Evolutionary conservation across 2,888 invertebrate species (phyloP).

Genomic region (Troides helena): DNA sequence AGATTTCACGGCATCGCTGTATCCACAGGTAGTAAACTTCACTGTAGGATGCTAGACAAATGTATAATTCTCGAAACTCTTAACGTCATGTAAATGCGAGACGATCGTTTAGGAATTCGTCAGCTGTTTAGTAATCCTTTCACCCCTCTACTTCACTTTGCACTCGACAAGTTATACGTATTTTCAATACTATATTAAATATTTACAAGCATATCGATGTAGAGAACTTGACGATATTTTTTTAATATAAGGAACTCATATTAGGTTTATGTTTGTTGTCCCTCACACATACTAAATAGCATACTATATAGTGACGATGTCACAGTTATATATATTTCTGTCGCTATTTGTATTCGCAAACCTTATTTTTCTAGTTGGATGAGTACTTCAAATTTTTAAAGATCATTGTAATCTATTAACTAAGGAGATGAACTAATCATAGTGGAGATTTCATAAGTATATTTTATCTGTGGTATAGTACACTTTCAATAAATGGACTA

Average conservation of each 20-base stretch:
- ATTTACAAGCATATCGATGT: not conserved
- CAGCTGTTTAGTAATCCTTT: constrained; percentile 71
- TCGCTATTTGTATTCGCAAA: no score
- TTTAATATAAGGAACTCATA: not conserved
- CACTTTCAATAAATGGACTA: no score
- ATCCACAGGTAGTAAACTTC: constrained; percentile 22
- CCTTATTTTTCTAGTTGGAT: no score
- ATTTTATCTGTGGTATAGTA: no score
- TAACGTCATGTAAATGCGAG: constrained; percentile 60
- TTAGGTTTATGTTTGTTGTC: no score
- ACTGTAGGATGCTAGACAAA: constrained; percentile 35
- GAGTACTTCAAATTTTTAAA: no score
- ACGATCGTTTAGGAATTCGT: constrained; percentile 70
- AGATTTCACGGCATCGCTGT: not conserved
- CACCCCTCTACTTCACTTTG: constrained; percentile 9
- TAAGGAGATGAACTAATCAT: no score
- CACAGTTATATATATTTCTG: no score
- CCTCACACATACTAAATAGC: no score
- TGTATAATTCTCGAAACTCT: constrained; percentile 58
- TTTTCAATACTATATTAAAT: constrained; percentile 1
- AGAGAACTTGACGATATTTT: not conserved
- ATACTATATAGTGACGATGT: no score
- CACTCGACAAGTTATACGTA: constrained; percentile 4
- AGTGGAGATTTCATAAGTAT: no score
- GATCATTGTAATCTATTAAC: no score